These are phyloP conservation scores for Trididemnum miniatum DNA, from an alignment of 23 tunicate genomes.

Conservation along the genomic window DNA sequence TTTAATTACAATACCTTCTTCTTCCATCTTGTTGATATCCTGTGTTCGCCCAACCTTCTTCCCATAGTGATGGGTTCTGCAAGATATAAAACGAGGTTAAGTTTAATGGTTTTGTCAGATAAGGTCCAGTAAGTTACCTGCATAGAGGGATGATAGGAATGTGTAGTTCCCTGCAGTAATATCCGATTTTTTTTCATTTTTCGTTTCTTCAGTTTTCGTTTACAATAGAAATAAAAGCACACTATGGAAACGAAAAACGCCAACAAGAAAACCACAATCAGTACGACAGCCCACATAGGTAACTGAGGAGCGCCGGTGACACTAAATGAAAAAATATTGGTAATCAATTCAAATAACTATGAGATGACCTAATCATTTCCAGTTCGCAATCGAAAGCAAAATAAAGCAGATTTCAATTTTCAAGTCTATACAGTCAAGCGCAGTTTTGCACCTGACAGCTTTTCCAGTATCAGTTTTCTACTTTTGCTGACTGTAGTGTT, in stretches of 20 bases:
- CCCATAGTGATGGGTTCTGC: constrained; percentile 45
- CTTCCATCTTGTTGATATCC: constrained; percentile 34
- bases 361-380: too few relatives aligned
- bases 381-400: too few relatives aligned
- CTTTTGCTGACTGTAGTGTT: too few relatives aligned
- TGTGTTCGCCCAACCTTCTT: constrained; percentile 29
- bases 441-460: too few relatives aligned
- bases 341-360: too few relatives aligned
- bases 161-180: constrained; percentile 44
- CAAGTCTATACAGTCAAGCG: too few relatives aligned
- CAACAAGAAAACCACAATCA: constrained; percentile 64
- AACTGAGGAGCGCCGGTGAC: constrained; percentile 16
- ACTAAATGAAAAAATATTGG: too few relatives aligned
- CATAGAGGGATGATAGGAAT: background rate
- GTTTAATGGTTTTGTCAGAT: background rate
- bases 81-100: background rate
- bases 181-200: constrained; percentile 60
- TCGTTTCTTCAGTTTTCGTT: constrained; percentile 52
- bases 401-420: too few relatives aligned
- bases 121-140: too few relatives aligned
- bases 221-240: constrained; percentile 54
- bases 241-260: constrained; percentile 49
- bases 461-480: too few relatives aligned
- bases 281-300: constrained; percentile 84
- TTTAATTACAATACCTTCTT: too few relatives aligned